A percentile compares a stretch with the other conserved stretches of the same genome.
These are phyloP conservation scores for Cecidostiba fungosa DNA, from an alignment of 2,888 invertebrate species.

Conservation along the genomic window DNA sequence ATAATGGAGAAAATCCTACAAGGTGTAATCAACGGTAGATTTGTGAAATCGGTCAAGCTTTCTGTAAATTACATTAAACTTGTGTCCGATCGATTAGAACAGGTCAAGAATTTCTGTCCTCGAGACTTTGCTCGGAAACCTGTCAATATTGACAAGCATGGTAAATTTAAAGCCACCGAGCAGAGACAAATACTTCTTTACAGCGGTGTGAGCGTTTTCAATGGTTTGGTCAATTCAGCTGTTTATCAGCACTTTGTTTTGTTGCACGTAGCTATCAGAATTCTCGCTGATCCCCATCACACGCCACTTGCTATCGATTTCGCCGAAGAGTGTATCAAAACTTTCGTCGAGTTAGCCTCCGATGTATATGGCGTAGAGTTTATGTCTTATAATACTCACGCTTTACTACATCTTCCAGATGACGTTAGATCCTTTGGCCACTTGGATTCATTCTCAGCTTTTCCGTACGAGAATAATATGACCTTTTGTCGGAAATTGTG, in stretches of 20 bases:
- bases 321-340: conserved; percentile 13
- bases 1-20: conserved; percentile 51
- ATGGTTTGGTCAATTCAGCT: conserved; percentile 35
- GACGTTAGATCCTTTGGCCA: conserved; percentile 43
- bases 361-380: conserved; percentile 33
- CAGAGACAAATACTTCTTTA: conserved; percentile 58
- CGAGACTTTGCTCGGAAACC: conserved; percentile 58
- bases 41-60: conserved; percentile 17
- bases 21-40: conserved; percentile 53
- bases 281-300: conserved; percentile 5
- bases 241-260: conserved; percentile 56
- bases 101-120: conserved; percentile 25
- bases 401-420: conserved; percentile 39
- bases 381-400: conserved; percentile 45
- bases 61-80: background rate
- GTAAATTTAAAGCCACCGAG: conserved; percentile 29
- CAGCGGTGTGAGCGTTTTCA: conserved; percentile 32
- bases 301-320: conserved; percentile 11
- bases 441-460: conserved; percentile 60
- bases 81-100: background rate
- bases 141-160: conserved; percentile 30
- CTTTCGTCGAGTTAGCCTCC: conserved; percentile 24
- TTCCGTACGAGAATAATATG: conserved; percentile 62
- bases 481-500: conserved; percentile 42
- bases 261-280: conserved; percentile 52